These are phyloP conservation scores for Leptonema lineaticorne DNA, from an alignment of 1,140 invertebrate genomes.

Conservation along the genomic window DNA sequence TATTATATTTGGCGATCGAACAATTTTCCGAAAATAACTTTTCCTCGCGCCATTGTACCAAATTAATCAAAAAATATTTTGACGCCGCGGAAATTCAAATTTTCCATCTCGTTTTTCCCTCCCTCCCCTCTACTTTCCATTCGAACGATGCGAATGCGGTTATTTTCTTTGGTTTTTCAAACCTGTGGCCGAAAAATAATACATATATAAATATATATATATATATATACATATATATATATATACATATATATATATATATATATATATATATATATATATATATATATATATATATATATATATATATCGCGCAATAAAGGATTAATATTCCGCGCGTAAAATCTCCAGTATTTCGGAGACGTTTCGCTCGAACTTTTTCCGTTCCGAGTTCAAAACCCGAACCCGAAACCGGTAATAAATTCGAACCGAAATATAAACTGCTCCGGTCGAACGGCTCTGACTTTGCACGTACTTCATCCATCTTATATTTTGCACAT, in stretches of 20 bases:
- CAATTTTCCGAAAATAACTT: too few relatives aligned
- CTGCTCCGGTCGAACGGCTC: background rate
- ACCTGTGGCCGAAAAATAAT: too few relatives aligned
- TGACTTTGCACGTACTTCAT: background rate
- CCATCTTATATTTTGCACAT: conserved; percentile 14
- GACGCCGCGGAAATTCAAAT: too few relatives aligned
- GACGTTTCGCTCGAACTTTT: background rate
- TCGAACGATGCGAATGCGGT: too few relatives aligned
- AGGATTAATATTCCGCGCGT: background rate
- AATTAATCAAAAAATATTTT: too few relatives aligned
- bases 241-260: background rate
- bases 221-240: too few relatives aligned
- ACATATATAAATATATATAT: too few relatives aligned
- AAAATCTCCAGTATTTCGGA: background rate
- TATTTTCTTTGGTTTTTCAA: too few relatives aligned
- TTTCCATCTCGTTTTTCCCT: too few relatives aligned
- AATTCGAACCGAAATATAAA: background rate
- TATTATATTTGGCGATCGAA: too few relatives aligned
- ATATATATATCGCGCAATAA: background rate
- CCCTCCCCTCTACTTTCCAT: too few relatives aligned
- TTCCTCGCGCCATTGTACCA: too few relatives aligned
- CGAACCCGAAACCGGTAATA: background rate
- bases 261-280: background rate
- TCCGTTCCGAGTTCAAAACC: background rate
- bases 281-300: background rate